Conservation (phyloP, 2,113 vertebrate species). For the Malurus elegans region DNA sequence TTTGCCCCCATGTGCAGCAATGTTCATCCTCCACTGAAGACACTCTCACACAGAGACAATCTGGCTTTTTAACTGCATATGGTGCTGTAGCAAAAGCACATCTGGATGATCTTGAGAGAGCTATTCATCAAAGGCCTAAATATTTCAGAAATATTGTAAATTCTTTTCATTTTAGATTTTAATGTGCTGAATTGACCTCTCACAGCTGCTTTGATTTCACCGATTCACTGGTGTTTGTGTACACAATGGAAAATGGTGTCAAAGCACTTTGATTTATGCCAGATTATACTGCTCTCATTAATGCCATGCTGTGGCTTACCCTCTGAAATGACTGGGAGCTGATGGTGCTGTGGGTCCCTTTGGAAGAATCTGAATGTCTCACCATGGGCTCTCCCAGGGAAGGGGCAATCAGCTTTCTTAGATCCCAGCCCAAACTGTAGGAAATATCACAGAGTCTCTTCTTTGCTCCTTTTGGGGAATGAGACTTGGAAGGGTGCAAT, state of each 20-base stretch:
- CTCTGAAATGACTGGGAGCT: not conserved
- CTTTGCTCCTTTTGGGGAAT: not conserved
- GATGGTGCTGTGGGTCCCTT: not conserved
- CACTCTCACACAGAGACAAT: not conserved
- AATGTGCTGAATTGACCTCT: not conserved
- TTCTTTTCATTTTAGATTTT: not conserved
- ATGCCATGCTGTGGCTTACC: not conserved
- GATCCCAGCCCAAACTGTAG: not conserved
- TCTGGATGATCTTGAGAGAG: not conserved
- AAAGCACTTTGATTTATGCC: not conserved
- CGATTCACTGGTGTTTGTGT: not conserved
- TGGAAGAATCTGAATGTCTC: not conserved
- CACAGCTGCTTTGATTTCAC: not conserved
- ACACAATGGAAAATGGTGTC: not conserved
- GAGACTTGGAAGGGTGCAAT: not conserved
- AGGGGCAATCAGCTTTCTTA: not conserved
- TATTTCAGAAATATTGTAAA: not conserved
- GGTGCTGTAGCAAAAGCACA: not conserved
- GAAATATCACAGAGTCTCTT: not conserved
- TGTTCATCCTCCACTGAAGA: not conserved
- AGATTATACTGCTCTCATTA: not conserved
- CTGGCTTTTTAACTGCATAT: not conserved
- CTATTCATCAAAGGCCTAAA: not conserved
- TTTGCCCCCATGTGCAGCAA: not conserved
- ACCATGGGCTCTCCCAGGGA: not conserved